Conservation (phyloP, 2,113 vertebrate genomes). For the Lasiurus cinereus region DNA sequence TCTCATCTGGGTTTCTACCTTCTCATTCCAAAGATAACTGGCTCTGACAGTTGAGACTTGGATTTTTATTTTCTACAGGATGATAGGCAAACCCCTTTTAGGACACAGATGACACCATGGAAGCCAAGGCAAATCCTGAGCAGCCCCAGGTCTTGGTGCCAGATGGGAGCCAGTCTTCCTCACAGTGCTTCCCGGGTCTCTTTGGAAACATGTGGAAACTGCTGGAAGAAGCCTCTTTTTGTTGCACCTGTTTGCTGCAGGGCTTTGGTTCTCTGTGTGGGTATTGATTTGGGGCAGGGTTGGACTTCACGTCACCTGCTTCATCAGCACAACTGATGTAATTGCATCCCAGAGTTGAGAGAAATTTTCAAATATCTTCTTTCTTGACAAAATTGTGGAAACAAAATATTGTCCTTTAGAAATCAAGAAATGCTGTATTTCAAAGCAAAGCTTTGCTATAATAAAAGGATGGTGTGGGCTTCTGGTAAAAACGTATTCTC, state of each 20-base stretch:
- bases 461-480: not conserved
- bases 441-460: not conserved
- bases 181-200: not conserved
- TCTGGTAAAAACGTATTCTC: not conserved
- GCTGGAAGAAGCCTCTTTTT: not conserved
- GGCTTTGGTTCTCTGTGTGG: not conserved
- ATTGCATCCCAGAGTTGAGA: not conserved
- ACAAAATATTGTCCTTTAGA: not conserved
- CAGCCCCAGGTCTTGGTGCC: not conserved
- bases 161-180: not conserved
- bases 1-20: not conserved
- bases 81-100: not conserved
- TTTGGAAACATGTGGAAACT: not conserved
- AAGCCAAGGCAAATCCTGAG: not conserved
- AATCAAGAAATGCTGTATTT: not conserved
- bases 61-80: not conserved
- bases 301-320: too few relatives aligned
- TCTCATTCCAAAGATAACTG: not conserved
- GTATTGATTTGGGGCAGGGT: not conserved
- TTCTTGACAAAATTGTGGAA: conserved; percentile 1
- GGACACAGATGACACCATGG: not conserved
- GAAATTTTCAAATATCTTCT: not conserved
- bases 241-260: not conserved
- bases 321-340: not conserved
- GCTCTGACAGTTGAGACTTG: not conserved